These are phyloP conservation scores for Ibycter americanus DNA, from an alignment of 2,797 vertebrate species.

Conservation along the genomic window DNA sequence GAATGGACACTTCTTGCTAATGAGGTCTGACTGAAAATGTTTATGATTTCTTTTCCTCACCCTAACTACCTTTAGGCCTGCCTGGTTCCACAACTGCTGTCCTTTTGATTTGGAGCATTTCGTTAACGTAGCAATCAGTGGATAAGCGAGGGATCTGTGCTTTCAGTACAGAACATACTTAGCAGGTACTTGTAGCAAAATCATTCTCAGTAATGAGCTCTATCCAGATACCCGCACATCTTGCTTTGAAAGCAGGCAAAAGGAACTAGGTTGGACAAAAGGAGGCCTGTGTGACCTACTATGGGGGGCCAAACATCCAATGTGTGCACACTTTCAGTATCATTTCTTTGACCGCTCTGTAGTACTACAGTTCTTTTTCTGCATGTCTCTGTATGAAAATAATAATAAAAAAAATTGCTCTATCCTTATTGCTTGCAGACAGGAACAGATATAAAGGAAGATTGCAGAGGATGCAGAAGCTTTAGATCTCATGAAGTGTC, in stretches of 20 bases:
- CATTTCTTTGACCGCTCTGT: not conserved
- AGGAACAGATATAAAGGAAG: not conserved
- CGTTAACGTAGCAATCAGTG: not conserved
- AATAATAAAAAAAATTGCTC: not conserved
- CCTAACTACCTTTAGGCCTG: not conserved
- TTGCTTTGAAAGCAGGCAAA: not conserved
- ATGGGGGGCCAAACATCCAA: rapidly evolving
- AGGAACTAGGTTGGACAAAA: not conserved
- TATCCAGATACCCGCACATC: not conserved
- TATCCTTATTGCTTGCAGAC: not conserved
- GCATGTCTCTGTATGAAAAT: not conserved
- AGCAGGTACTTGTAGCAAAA: not conserved
- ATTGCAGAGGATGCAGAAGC: not conserved
- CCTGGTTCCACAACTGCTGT: not conserved
- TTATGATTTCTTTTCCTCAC: not conserved
- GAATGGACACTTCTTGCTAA: not conserved
- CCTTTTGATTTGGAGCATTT: not conserved
- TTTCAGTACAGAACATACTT: not conserved
- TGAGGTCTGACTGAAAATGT: not conserved
- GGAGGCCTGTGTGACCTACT: too few relatives aligned
- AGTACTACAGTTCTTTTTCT: not conserved
- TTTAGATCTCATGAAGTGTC: not conserved
- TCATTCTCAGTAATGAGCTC: not conserved
- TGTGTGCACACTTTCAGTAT: not conserved
- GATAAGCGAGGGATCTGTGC: not conserved